Evolutionary conservation across 2,797 vertebrate species (phyloP).

Genomic region (Craterocephalus amniculus): DNA sequence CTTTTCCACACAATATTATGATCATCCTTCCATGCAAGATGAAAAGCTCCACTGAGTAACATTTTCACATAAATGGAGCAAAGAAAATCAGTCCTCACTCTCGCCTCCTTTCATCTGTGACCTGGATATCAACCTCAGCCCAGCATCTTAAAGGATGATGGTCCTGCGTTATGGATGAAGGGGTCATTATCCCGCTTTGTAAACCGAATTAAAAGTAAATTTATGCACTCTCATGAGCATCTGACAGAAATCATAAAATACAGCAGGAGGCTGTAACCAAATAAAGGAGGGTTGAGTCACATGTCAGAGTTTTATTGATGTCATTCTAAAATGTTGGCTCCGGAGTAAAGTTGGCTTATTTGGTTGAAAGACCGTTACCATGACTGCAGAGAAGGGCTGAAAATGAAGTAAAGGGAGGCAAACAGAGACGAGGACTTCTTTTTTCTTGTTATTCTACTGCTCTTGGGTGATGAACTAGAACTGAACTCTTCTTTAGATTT

Average conservation of each 20-base stretch:
- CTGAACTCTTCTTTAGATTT: too few species aligned
- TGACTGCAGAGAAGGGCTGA: neutral
- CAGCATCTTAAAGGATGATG: neutral
- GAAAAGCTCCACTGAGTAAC: neutral
- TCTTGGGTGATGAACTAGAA: neutral
- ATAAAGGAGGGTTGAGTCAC: neutral
- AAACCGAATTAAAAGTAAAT: neutral
- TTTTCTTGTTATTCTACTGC: neutral
- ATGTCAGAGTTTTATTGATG: neutral
- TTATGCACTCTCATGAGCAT: neutral
- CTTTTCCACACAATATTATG: neutral
- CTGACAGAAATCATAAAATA: neutral
- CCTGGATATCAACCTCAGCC: neutral
- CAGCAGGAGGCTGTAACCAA: neutral
- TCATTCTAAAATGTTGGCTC: neutral
- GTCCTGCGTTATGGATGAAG: neutral
- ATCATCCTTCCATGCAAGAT: neutral
- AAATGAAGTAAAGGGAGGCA: too few species aligned
- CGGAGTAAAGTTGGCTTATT: neutral
- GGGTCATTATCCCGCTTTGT: neutral
- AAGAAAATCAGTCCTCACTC: neutral
- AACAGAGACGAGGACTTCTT: neutral
- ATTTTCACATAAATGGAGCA: neutral
- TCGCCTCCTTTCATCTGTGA: neutral
- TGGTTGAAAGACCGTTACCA: neutral